Evolutionary conservation across 2,797 vertebrate species (phyloP), one percentile per base, ranked within the genome.

Genomic region (Brachyalestes nurse): DNA sequence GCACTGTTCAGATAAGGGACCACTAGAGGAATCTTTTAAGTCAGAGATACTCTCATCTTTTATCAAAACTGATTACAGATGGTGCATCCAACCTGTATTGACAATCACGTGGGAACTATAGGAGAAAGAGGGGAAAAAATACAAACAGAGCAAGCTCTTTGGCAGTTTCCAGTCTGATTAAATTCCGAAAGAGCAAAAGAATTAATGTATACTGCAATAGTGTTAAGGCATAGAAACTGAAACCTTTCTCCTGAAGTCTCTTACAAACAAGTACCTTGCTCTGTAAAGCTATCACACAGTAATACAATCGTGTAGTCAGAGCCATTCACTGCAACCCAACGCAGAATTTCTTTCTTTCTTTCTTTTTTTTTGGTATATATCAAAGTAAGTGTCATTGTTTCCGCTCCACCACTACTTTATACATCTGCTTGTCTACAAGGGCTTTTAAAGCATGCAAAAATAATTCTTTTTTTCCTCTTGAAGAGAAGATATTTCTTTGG

Each of bases 271-370:
- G 80, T 85, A 86, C 88, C 90, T 88, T 88, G 83, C 82, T 91
- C 90, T 88, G 90, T 90, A 89, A 90, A 92, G 91, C 91, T 91
- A 84, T 90, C 82, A 91, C 94, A 88, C 92, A 90, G 92, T 82
- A 86, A 92, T 94, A 97, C 94, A 97, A 96, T 96, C 95, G 92
- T 86, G 87, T 93, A 94, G 95, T 95, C 95, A 94, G 89, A 92
- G 85, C 86, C 92, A 93, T 88, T 88, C 89, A 90, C 92, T 89
- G 84, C 85, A 88, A 92, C 91, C 92, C 90, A 93, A 95, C 90
- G 87, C 87, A 91, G 76, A 86, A 81, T 79, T 47, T 42, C 9
- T 6, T 42, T 42, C 5, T 85, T 61, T n/a, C n/a, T n/a, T n/a
- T n/a, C 64, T 79, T 73, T 81, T 84, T 66, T 70, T 79, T 73